phyloP scores from a whole-genome alignment of 2,888 invertebrate species.

The Drosophila diplacantha region DNA sequence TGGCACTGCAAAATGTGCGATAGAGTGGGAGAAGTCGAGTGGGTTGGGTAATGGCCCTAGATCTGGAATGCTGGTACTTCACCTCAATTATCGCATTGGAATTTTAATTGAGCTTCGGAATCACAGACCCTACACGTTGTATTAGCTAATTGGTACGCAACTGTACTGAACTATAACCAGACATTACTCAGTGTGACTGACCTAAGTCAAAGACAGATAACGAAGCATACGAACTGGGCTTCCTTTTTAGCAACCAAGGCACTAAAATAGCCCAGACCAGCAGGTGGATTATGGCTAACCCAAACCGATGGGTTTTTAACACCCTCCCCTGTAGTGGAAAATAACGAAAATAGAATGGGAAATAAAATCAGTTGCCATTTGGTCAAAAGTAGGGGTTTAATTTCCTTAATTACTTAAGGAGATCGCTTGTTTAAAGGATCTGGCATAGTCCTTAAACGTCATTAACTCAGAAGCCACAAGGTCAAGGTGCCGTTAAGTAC shows the following conservation, averaged over 20 bases:
- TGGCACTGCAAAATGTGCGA: constrained; percentile 51
- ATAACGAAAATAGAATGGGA: constrained; percentile 47
- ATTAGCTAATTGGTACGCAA: constrained; percentile 3
- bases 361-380: constrained; percentile 39
- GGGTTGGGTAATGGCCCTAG: constrained; percentile 10
- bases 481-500: constrained; percentile 7
- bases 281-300: constrained; percentile 30
- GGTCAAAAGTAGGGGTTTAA: constrained; percentile 43
- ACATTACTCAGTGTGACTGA: constrained; percentile 13
- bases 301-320: constrained; percentile 59
- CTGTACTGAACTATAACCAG: constrained; percentile 5
- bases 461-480: constrained; percentile 10
- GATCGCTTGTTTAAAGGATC: background rate
- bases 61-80: constrained; percentile 10
- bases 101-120: constrained; percentile 13
- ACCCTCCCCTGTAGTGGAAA: constrained; percentile 9
- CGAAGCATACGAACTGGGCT: background rate
- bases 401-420: constrained; percentile 2
- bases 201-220: constrained; percentile 22
- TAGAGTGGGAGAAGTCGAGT: constrained; percentile 46
- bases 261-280: constrained; percentile 16
- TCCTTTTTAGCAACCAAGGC: constrained; percentile 11
- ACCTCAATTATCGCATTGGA: constrained; percentile 8
- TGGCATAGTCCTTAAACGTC: background rate
- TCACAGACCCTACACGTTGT: background rate